Evolutionary conservation across 2,113 vertebrate species (phyloP).

Genomic region (Festucalex cinctus): DNA sequence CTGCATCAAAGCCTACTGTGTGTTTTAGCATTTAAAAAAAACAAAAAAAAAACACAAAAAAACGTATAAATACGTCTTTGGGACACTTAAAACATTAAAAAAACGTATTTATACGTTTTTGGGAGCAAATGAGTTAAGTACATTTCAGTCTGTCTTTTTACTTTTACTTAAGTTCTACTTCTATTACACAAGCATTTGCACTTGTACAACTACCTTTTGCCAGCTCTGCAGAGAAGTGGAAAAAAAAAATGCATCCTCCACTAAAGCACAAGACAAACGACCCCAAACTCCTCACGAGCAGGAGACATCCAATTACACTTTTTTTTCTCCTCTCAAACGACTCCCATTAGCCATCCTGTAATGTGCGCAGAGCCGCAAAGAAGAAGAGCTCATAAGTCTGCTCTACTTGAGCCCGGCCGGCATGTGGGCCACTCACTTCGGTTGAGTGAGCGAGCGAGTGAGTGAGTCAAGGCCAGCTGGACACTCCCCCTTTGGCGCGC

Average conservation of each 20-base stretch:
- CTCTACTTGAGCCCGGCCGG: constrained; percentile 29
- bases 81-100: too few relatives aligned
- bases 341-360: constrained; percentile 7
- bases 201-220: too few relatives aligned
- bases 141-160: too few relatives aligned
- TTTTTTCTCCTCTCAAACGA: constrained; percentile 11
- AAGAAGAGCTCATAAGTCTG: constrained; percentile 23
- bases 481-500: constrained; percentile 16
- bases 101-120: too few relatives aligned
- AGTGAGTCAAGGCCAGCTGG: constrained; percentile 37
- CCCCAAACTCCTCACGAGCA: not conserved
- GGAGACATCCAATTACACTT: constrained; percentile 22
- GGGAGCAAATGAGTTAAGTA: too few relatives aligned
- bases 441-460: constrained; percentile 3
- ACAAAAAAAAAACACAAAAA: too few relatives aligned
- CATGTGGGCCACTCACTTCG: constrained; percentile 21
- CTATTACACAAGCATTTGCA: too few relatives aligned
- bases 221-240: too few relatives aligned
- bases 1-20: too few relatives aligned
- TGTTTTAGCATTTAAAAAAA: too few relatives aligned
- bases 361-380: constrained; percentile 6
- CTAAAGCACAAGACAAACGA: constrained; percentile 9
- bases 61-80: too few relatives aligned
- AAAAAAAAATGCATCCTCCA: not conserved
- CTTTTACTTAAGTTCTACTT: too few relatives aligned